Percentiles rank a stretch among this genome's conserved stretches.
Evolutionary conservation across 2,888 invertebrate genomes (phyloP).

Genomic region (Pollenia labialis): DNA sequence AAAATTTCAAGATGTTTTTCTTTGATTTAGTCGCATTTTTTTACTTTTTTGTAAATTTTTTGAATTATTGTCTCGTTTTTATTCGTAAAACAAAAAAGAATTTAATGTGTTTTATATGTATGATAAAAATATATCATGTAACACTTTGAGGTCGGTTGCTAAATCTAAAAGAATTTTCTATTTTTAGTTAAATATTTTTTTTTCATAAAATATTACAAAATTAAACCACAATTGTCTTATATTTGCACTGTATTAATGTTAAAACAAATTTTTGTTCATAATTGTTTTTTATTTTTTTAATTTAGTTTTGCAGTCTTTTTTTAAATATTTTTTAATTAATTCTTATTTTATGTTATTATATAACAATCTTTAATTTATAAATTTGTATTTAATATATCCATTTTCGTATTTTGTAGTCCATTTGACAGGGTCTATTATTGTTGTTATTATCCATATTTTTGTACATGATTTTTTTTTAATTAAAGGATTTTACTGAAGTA

Average conservation of each 20-base stretch:
- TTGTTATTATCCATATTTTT: conserved; percentile 43
- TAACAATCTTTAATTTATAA: conserved; percentile 53
- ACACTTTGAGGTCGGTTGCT: conserved; percentile 78
- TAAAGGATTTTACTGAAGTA: conserved; percentile 60
- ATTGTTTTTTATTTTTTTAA: background rate
- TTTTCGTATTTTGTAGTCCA: conserved; percentile 29
- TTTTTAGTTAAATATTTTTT: conserved; percentile 73
- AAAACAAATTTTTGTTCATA: background rate
- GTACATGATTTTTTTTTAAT: conserved; percentile 16
- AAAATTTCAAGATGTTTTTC: conserved; percentile 63
- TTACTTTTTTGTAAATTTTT: conserved; percentile 53
- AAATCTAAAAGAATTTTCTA: conserved; percentile 75
- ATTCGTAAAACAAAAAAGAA: conserved; percentile 38
- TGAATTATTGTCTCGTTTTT: conserved; percentile 66
- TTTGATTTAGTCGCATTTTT: conserved; percentile 53
- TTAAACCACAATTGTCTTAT: conserved; percentile 31
- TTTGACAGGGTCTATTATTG: background rate
- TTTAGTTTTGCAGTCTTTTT: conserved; percentile 14
- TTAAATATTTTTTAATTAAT: conserved; percentile 19
- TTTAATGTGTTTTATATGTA: conserved; percentile 52
- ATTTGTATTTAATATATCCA: conserved; percentile 40
- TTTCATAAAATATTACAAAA: conserved; percentile 1
- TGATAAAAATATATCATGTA: conserved; percentile 77
- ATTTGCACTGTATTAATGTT: conserved; percentile 32
- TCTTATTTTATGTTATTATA: conserved; percentile 60